Conservation (phyloP, 2,797 vertebrate genomes). For the Squalus acanthias region DNA sequence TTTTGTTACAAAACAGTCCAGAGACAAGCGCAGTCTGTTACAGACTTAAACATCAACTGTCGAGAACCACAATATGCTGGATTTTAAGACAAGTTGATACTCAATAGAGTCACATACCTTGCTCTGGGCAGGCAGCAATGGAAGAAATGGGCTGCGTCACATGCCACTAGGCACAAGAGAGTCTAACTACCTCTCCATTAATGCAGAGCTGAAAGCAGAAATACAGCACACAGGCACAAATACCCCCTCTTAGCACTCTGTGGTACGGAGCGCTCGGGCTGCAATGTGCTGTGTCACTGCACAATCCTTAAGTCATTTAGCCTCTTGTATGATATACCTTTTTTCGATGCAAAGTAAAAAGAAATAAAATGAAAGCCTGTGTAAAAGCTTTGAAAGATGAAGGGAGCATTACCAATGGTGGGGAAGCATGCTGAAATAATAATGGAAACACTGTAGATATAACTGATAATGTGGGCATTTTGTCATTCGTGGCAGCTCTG, state of each 20-base stretch:
- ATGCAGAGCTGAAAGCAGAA: background rate
- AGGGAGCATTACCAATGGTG: background rate
- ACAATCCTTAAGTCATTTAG: background rate
- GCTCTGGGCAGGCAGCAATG: background rate
- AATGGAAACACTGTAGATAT: slow-evolving; percentile 28
- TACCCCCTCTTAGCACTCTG: too few species aligned
- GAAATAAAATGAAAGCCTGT: background rate
- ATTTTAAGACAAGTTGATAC: background rate
- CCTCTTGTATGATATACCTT: background rate
- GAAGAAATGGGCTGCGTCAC: background rate
- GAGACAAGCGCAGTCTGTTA: background rate
- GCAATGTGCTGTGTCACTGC: too few species aligned
- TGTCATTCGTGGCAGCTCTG: slow-evolving; percentile 20
- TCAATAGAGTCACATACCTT: background rate
- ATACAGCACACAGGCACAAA: background rate
- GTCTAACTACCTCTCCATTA: background rate
- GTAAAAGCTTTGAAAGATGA: background rate
- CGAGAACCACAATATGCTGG: background rate
- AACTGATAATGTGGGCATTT: slow-evolving; percentile 33
- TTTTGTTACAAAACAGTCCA: background rate
- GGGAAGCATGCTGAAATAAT: background rate
- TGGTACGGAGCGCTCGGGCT: background rate
- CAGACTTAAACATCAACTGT: background rate
- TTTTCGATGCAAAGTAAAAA: background rate
- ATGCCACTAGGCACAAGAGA: background rate